A percentile compares a stretch with the other conserved stretches of the same genome.
These are phyloP conservation scores for Ursus arctos DNA, from an alignment of 2,113 vertebrate genomes.

Conservation along the genomic window DNA sequence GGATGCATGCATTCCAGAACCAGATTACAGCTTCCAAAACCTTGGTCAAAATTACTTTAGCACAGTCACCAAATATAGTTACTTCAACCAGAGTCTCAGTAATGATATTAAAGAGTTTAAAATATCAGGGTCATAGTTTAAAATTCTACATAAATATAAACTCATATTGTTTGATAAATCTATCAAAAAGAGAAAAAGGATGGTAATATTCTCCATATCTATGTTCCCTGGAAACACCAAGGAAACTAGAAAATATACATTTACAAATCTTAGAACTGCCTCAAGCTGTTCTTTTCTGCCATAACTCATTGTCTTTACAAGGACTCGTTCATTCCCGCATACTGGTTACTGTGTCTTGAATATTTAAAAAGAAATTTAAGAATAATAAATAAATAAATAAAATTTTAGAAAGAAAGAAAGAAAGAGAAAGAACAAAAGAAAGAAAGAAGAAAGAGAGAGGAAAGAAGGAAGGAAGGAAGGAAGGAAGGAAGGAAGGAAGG, in stretches of 20 bases:
- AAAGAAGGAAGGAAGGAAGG: too few relatives aligned
- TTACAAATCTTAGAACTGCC: background rate
- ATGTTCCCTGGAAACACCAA: background rate
- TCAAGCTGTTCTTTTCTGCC: background rate
- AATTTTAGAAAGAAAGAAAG: background rate
- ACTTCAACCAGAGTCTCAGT: background rate
- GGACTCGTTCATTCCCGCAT: background rate
- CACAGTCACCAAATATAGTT: background rate
- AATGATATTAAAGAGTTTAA: background rate
- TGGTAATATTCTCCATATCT: background rate
- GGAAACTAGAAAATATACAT: background rate
- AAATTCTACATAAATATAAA: background rate
- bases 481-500: too few relatives aligned
- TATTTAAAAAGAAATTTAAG: background rate
- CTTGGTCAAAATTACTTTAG: background rate
- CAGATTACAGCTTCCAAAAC: background rate
- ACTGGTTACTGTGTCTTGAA: background rate
- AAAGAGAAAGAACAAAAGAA: too few relatives aligned
- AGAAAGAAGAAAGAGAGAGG: too few relatives aligned
- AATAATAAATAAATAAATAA: background rate
- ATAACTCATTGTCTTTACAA: background rate
- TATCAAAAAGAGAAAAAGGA: background rate
- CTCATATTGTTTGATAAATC: background rate
- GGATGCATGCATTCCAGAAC: background rate
- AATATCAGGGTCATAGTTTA: background rate